These are phyloP conservation scores for Chromoteleia sp. DNA, from an alignment of 2,888 invertebrate species.

Conservation along the genomic window DNA sequence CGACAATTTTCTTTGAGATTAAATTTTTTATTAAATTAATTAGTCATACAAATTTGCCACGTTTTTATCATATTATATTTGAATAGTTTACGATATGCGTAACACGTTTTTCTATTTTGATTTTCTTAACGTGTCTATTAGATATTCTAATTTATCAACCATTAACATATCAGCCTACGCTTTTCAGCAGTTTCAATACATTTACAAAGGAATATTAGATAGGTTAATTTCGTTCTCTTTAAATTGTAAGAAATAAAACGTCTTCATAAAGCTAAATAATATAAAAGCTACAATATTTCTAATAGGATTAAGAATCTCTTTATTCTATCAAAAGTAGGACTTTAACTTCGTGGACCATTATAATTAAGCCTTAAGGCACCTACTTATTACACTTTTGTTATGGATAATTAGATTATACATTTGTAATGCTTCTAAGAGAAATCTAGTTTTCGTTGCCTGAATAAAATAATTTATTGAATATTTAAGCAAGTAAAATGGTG, in stretches of 20 bases:
- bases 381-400: conserved; percentile 24
- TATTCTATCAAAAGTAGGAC: conserved; percentile 12
- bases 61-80: too few species aligned
- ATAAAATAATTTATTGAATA: conserved; percentile 9
- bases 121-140: too few species aligned
- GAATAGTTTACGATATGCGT: too few species aligned
- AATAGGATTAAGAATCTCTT: conserved; percentile 10
- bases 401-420: conserved; percentile 11
- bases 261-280: conserved; percentile 20
- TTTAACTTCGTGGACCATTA: conserved; percentile 15
- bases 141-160: too few species aligned
- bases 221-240: conserved; percentile 4
- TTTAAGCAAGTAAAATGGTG: not conserved
- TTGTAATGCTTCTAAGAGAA: not conserved
- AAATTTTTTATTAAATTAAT: too few species aligned
- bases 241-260: conserved; percentile 1
- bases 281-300: conserved; percentile 16
- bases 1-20: too few species aligned
- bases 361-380: conserved; percentile 17
- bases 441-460: not conserved
- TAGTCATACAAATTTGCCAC: too few species aligned
- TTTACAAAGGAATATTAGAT: conserved; percentile 17
- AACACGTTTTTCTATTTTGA: too few species aligned
- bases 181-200: not conserved
- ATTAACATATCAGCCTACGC: too few species aligned